Percentiles rank a stretch among this genome's conserved stretches.
phyloP scores from a whole-genome alignment of 2,888 invertebrate genomes.

The Pyrrhia umbra region DNA sequence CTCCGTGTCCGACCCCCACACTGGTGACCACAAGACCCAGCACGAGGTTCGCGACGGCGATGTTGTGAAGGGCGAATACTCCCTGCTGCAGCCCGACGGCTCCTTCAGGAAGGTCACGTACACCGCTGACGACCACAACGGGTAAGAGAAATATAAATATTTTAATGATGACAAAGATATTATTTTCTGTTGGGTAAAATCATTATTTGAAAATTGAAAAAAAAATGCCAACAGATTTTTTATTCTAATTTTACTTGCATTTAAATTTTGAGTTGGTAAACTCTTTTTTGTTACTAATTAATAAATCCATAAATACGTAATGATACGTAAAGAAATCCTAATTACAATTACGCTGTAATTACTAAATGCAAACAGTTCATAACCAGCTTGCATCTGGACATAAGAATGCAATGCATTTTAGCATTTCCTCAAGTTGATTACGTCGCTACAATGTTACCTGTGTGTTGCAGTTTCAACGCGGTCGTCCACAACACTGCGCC shows the following conservation, averaged over 20 bases:
- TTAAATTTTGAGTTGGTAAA: not conserved
- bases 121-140: constrained; percentile 88
- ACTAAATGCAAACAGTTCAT: constrained; percentile 39
- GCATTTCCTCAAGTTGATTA: constrained; percentile 51
- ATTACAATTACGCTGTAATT: constrained; percentile 18
- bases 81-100: constrained; percentile 86
- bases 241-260: no score
- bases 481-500: constrained; percentile 89
- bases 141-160: constrained; percentile 71
- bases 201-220: no score
- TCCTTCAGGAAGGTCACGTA: constrained; percentile 89
- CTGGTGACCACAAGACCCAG: constrained; percentile 88
- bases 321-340: not conserved
- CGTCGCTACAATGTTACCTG: constrained; percentile 45
- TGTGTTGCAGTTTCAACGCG: constrained; percentile 85
- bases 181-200: no score
- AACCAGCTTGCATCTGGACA: constrained; percentile 47
- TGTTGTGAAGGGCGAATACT: constrained; percentile 87
- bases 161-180: not conserved
- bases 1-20: constrained; percentile 88
- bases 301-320: not conserved
- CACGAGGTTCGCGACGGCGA: constrained; percentile 86
- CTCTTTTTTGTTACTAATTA: not conserved
- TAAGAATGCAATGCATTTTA: constrained; percentile 44
- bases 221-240: no score